Evolutionary conservation across 2,888 invertebrate species (phyloP).

Genomic region (Rotaria socialis): DNA sequence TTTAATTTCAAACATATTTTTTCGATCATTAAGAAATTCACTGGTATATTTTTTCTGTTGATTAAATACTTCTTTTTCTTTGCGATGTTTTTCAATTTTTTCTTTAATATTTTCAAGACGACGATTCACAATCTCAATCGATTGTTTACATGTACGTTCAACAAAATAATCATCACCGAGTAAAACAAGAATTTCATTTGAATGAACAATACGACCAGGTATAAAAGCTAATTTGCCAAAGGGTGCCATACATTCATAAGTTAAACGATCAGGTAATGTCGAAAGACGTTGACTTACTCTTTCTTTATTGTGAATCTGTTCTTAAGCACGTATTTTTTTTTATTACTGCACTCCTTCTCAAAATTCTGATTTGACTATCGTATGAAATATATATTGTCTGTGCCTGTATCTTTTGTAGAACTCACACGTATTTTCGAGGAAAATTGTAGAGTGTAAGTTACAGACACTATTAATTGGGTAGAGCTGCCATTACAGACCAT

Average conservation of each 20-base stretch:
- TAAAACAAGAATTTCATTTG: slow-evolving; percentile 75
- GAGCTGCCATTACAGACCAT: too few relatives aligned
- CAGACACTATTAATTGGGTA: too few relatives aligned
- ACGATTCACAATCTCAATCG: slow-evolving; percentile 69
- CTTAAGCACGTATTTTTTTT: too few relatives aligned
- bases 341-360: too few relatives aligned
- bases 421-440: too few relatives aligned
- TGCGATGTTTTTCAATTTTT: slow-evolving; percentile 26
- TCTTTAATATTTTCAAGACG: slow-evolving; percentile 66
- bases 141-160: slow-evolving; percentile 72
- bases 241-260: slow-evolving; percentile 72
- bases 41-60: slow-evolving; percentile 39
- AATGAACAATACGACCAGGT: slow-evolving; percentile 75
- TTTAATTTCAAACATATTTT: slow-evolving; percentile 38
- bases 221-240: slow-evolving; percentile 74
- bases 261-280: slow-evolving; percentile 64
- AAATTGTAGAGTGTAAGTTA: too few relatives aligned
- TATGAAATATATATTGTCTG: too few relatives aligned
- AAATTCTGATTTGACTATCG: too few relatives aligned
- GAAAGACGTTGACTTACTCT: slow-evolving; percentile 55
- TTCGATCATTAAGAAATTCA: slow-evolving; percentile 39
- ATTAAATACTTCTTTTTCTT: slow-evolving; percentile 36
- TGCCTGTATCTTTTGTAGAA: too few relatives aligned
- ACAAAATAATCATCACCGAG: slow-evolving; percentile 79
- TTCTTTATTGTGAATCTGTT: too few relatives aligned